These are phyloP conservation scores for Danio jaintianensis DNA, from an alignment of 2,797 vertebrate genomes.

Conservation along the genomic window DNA sequence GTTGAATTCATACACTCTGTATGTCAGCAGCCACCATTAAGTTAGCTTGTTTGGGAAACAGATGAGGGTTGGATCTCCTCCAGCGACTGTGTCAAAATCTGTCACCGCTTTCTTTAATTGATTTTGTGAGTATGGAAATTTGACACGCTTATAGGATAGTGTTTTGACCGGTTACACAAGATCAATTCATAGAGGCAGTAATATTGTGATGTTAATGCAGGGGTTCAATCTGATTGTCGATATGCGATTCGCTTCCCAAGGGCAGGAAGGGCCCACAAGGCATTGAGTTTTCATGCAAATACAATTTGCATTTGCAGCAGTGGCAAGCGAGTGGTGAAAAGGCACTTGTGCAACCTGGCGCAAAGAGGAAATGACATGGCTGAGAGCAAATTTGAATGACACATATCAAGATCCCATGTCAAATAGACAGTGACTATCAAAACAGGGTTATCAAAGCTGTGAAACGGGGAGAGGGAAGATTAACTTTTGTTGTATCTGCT, in stretches of 20 bases:
- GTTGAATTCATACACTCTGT: conserved; percentile 14
- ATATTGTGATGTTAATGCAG: conserved; percentile 20
- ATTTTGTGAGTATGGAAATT: conserved; percentile 33
- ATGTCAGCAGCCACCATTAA: conserved; percentile 8
- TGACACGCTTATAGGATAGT: neutral
- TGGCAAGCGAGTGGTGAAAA: conserved; percentile 57
- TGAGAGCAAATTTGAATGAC: conserved; percentile 65
- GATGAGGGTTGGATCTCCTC: conserved; percentile 6
- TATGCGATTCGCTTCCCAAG: conserved; percentile 40
- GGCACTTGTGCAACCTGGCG: conserved; percentile 58
- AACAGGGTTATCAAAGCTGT: conserved; percentile 61
- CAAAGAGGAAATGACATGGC: conserved; percentile 58
- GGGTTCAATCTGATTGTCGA: conserved; percentile 29
- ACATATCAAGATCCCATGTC: conserved; percentile 60
- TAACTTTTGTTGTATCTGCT: neutral
- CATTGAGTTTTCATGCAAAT: conserved; percentile 65
- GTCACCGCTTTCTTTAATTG: conserved; percentile 32
- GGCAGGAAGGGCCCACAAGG: conserved; percentile 57
- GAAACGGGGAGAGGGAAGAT: conserved; percentile 47
- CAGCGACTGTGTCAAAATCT: conserved; percentile 30
- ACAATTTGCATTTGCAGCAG: conserved; percentile 64
- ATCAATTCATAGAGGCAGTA: conserved; percentile 20
- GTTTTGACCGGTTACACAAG: neutral
- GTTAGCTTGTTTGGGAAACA: conserved; percentile 40
- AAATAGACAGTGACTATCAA: conserved; percentile 62